phyloP scores from a whole-genome alignment of 2,797 vertebrate species.

The Denticeps clupeoides region DNA sequence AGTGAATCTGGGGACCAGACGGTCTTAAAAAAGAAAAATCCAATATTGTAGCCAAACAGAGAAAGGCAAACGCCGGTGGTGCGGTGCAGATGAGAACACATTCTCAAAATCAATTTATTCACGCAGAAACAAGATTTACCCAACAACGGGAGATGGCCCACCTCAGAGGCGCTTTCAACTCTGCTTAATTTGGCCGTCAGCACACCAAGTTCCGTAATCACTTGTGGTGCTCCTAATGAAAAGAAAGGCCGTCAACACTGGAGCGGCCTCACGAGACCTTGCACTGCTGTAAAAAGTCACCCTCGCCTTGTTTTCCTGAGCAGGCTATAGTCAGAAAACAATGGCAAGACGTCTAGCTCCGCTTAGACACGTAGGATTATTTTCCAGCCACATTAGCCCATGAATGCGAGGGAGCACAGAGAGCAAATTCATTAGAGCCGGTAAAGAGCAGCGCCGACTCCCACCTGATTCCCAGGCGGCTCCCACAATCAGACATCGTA shows the following conservation, averaged over 20 bases:
- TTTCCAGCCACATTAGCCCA: not conserved
- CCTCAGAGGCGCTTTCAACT: not conserved
- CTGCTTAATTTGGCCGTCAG: not conserved
- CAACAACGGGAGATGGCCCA: not conserved
- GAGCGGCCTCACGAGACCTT: not conserved
- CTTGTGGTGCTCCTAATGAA: constrained; percentile 1
- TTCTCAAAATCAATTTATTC: not conserved
- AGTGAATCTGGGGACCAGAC: no score
- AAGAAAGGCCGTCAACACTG: not conserved
- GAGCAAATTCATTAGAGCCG: not conserved
- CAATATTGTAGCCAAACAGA: no score
- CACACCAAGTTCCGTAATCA: constrained; percentile 1
- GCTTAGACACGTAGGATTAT: constrained; percentile 7
- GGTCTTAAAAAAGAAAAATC: no score
- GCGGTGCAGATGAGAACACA: not conserved
- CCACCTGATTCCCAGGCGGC: constrained; percentile 5
- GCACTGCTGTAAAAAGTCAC: not conserved
- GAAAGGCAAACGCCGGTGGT: no score
- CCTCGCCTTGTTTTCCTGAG: not conserved
- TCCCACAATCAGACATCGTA: constrained; percentile 5
- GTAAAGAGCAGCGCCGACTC: constrained; percentile 3
- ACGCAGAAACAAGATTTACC: not conserved
- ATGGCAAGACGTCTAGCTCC: constrained; percentile 10
- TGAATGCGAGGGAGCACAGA: not conserved
- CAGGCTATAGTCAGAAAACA: constrained; percentile 10